Conservation (phyloP, 2,113 vertebrate species). For the Rhea americana region DNA sequence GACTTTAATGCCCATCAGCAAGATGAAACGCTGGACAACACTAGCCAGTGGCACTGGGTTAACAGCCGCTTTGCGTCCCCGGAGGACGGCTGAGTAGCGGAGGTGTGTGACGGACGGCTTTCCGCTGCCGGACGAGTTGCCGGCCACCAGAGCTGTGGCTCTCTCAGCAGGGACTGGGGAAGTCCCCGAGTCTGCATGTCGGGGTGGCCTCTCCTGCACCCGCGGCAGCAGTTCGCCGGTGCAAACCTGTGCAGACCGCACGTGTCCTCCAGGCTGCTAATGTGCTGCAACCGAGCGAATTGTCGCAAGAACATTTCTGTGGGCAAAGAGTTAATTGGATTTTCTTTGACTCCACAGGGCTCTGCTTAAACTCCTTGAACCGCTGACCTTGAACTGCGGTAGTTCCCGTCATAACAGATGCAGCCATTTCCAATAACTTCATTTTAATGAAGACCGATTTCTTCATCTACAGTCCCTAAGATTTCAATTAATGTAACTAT, state of each 20-base stretch:
- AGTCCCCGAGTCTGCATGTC: not conserved
- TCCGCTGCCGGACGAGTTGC: not conserved
- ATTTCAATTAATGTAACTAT: not conserved
- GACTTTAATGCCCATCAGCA: not conserved
- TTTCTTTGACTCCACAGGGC: fast-evolving
- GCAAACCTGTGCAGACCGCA: not conserved
- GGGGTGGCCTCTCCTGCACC: too few relatives aligned
- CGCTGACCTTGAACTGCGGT: not conserved
- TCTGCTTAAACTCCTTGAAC: not conserved
- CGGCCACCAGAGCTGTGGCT: not conserved
- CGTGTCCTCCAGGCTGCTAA: not conserved
- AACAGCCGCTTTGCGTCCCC: not conserved
- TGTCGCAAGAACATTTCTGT: not conserved
- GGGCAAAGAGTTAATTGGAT: not conserved
- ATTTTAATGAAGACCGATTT: not conserved
- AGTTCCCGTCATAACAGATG: not conserved
- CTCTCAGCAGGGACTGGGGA: not conserved
- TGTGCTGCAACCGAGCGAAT: fast-evolving
- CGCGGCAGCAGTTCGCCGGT: too few relatives aligned
- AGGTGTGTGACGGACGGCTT: not conserved
- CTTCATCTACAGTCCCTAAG: not conserved
- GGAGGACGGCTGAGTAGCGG: not conserved
- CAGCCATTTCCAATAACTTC: fast-evolving
- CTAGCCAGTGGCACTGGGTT: fast-evolving
- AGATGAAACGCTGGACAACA: not conserved